These are phyloP conservation scores for Rhagonycha fulva DNA, from an alignment of 2,888 invertebrate genomes.

Conservation along the genomic window DNA sequence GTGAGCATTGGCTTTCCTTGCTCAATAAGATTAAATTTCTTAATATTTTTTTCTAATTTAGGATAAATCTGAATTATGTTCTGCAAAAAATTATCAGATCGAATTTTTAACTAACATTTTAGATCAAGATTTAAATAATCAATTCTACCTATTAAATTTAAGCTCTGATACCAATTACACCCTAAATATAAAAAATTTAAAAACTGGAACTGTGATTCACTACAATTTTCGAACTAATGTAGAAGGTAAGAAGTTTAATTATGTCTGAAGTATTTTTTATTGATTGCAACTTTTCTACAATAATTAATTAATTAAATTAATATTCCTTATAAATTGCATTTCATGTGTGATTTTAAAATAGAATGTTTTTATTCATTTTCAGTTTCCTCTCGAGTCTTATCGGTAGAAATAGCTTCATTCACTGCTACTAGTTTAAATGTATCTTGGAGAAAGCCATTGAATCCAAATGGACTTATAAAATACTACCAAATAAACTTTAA, in stretches of 20 bases:
- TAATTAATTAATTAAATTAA: too few relatives aligned
- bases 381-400: background rate
- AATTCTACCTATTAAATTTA: background rate
- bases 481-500: background rate
- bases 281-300: too few relatives aligned
- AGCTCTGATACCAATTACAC: constrained; percentile 2
- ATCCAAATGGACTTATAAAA: constrained; percentile 5
- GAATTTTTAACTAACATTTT: background rate
- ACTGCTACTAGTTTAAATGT: background rate
- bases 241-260: constrained; percentile 10
- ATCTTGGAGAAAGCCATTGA: background rate
- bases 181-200: background rate
- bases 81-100: background rate
- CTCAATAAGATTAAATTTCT: background rate
- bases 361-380: background rate
- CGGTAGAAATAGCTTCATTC: background rate
- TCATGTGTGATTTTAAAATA: too few relatives aligned
- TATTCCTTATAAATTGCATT: too few relatives aligned
- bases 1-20: background rate
- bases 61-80: background rate
- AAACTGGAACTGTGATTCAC: background rate
- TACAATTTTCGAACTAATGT: constrained; percentile 4
- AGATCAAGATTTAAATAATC: background rate
- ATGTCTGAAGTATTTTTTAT: too few relatives aligned
- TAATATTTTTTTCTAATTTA: background rate